These are phyloP conservation scores for Dynastes tityus DNA, from an alignment of 2,888 invertebrate species.

Conservation along the genomic window DNA sequence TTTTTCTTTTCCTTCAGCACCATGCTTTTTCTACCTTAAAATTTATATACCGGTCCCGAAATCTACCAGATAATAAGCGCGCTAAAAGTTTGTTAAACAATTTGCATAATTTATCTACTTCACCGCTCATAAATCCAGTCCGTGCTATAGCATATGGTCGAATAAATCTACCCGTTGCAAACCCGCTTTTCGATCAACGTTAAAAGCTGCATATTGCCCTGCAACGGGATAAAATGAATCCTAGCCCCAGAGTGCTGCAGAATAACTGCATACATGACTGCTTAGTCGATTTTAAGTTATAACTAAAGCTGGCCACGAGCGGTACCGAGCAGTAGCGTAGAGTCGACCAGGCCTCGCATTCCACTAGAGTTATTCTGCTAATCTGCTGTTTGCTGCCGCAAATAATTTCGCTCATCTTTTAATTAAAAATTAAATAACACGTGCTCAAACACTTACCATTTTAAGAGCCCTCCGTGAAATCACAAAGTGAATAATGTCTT, in stretches of 20 bases:
- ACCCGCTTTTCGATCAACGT: not conserved
- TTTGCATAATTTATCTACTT: slow-evolving; percentile 56
- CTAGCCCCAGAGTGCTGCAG: not conserved
- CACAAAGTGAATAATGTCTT: no score
- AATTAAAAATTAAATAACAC: no score
- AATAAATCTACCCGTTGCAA: slow-evolving; percentile 51
- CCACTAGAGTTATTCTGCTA: no score
- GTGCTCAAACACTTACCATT: no score
- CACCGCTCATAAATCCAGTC: slow-evolving; percentile 53
- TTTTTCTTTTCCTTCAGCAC: slow-evolving; percentile 1
- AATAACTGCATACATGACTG: no score
- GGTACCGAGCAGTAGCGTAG: no score
- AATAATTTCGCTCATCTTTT: no score
- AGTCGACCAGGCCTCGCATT: no score
- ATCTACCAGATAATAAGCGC: slow-evolving; percentile 50
- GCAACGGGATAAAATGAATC: not conserved
- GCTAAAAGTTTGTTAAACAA: slow-evolving; percentile 55
- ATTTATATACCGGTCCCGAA: slow-evolving; percentile 40
- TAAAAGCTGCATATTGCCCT: not conserved
- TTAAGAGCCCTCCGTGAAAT: no score
- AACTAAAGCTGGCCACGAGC: no score
- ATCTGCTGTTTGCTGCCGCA: no score
- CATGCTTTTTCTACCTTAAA: slow-evolving; percentile 8
- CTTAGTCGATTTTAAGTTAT: no score
- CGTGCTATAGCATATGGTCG: slow-evolving; percentile 49